Evolutionary conservation across 2,888 invertebrate species (phyloP).

Genomic region (Folsomia manolachei): DNA sequence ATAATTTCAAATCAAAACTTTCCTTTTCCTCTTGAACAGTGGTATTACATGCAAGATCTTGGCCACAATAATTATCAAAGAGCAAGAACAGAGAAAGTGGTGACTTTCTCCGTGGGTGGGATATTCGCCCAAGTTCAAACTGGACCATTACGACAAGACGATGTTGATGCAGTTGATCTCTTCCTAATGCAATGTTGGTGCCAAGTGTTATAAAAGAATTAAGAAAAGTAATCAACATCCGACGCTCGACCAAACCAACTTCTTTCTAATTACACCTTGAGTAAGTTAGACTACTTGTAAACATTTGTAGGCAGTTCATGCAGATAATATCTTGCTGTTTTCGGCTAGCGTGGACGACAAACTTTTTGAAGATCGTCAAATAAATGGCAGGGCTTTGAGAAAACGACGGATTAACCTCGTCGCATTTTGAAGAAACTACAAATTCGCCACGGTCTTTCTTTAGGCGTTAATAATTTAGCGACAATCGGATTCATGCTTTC

Average conservation of each 20-base stretch:
- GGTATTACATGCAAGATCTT: not conserved
- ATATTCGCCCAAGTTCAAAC: no score
- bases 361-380: not conserved
- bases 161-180: constrained; percentile 1
- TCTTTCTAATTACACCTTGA: not conserved
- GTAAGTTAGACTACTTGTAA: not conserved
- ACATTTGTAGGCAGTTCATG: not conserved
- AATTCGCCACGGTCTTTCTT: not conserved
- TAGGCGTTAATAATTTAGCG: not conserved
- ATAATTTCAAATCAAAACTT: not conserved
- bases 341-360: no score
- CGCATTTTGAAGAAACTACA: no score
- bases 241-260: not conserved
- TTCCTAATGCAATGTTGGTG: not conserved
- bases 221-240: constrained; percentile 3
- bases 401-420: not conserved
- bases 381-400: not conserved
- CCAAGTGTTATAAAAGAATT: not conserved
- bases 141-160: not conserved
- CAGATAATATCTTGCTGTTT: no score
- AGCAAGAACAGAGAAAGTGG: not conserved
- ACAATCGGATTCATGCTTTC: no score
- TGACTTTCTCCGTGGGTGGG: not conserved
- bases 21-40: not conserved
- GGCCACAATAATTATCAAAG: not conserved